Base-by-base conservation (phyloP, 2,888 invertebrate species). In the Lobophora halterata region DNA sequence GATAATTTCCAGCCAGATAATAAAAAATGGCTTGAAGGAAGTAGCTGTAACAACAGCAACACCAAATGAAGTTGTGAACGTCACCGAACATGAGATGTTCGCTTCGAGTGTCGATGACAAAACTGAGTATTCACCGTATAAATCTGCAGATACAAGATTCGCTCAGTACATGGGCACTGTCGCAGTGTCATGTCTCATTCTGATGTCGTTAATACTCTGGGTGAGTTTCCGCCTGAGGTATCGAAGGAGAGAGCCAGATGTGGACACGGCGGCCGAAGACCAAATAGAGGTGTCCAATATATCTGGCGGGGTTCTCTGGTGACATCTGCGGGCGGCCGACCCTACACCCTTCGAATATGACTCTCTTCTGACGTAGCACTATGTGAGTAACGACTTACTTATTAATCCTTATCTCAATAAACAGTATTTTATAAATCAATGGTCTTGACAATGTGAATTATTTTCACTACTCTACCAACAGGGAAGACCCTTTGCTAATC, bases 281-380 rank as follows among this genome's bases (percentile, higher is more conserved):
- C 86, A 88, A 65, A 88, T 92, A 82, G 92, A 92, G 72, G 91
- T 92, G 70, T 79, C 88, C 34, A 88, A 86, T 73, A 88, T 88
- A 61, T 90, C 91, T 38, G 90, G 92, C 30, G 89, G 91, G 26
- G 92, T 93, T 60, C 83, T 92, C 45, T 93, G 93, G 93, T 92
- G 92, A 93, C 91, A 90, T 67, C 72, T 90, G 68, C 83, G 89
- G 58, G 88, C 88, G 77, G 81, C 86, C 79, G 87, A 85, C 76
- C 81, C 86, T 20, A 88, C 86, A 61, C 89, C 90, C 77, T 90
- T 81, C 79, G 89, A 81, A 79, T 90, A 88, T 70, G 88, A 88
- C 68, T 88, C 88, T 60, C 86, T 88, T 65, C 73, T 88, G 61
- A 88, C 88, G 85, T 88, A 88, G 82, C 79, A 77, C 62, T 73